Base-by-base conservation (phyloP, 2,888 invertebrate species). In the Patella ulyssiponensis region DNA sequence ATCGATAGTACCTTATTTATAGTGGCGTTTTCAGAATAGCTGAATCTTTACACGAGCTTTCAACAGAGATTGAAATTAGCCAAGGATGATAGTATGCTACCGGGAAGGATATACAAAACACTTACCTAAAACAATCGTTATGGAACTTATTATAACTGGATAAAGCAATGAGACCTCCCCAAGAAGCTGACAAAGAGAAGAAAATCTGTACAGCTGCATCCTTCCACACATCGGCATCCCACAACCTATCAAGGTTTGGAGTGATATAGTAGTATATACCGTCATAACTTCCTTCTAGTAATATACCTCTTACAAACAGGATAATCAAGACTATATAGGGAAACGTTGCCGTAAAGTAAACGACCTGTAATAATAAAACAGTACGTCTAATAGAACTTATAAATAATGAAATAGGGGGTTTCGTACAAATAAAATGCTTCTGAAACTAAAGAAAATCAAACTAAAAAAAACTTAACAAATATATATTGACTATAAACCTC, bases 101-200 rank as follows among this genome's bases (percentile, higher is more conserved):
- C 33, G 33, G 3, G 64, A 20, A 64, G 64, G 12, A 51, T 17
- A 44, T n/a, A 44, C 44, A 64, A 14, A 15, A n/a, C 12, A 58
- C 73, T 76, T 83, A 89, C 89, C 88, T 84, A 69, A 90, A 78
- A 20, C 82, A 81, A 77, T 92, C 89, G 77, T 91, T 92, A 74
- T 92, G 89, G 82, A 92, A 92, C 23, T 88, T 86, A 83, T 92
- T 92, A 83, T 92, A 92, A 79, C 91, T 91, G 70, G 91, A 86
- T 53, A 92, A 82, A 14, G 91, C 88, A n/a, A 92, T 92, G n/a
- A 92, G 85, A 23, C 92, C 92, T 69, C 92, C 92, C 89, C 90
- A 91, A 4, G 90, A 88, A 7, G 89, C 89, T 0, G 90, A 90
- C 77, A 91, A 82, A 1, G 90, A 90, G 84, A 91, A 91, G 86